Evolutionary conservation across 1,140 invertebrate genomes (phyloP), one percentile per base, ranked within the genome.

Genomic region (Holcopasites calliopsidis): DNA sequence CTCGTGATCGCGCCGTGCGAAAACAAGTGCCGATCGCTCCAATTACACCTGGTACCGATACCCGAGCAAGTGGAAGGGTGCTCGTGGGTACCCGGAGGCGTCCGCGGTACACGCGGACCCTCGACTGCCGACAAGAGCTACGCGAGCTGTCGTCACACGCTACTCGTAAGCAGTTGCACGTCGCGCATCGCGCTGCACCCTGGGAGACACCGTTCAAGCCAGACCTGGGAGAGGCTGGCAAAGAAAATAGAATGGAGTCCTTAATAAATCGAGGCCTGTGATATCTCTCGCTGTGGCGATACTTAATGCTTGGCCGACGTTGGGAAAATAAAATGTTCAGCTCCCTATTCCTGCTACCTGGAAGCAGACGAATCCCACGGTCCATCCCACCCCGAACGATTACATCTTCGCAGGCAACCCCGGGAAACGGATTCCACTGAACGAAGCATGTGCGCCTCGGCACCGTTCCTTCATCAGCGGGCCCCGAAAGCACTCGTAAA

Each of bases 11-110:
- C 77, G 77, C 71, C 86, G 87, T 88, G 87, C 79, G 87, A 88
- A 88, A 87, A 88, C 87, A 88, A 88, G 87, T 87, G 87, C 86
- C 83, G 86, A 88, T 88, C 87, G 87, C 87, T 88, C 87, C 87
- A 88, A 88, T 88, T 88, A 87, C 87, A 82, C 62, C 54, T 61
- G 72, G 71, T 69, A 58, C 54, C 64, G 73, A 75, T 75, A 75
- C 73, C 55, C 44, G 44, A 47, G n/a, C 65, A 26, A 58, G 52
- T 58, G 73, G 65, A 75, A 75, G 52, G 73, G 72, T 69, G 64
- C 64, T 74, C 64, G 77, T 50, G 71, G 49, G 64, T 68, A 81
- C 77, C 66, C 76, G 68, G 65, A 75, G 77, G 71, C 75, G 80
- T 76, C 76, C 62, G 73, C 52, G 60, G 76, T 77, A 74, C 75